Base-by-base conservation (phyloP, 2,888 invertebrate genomes). In the Heliconius hortense region DNA sequence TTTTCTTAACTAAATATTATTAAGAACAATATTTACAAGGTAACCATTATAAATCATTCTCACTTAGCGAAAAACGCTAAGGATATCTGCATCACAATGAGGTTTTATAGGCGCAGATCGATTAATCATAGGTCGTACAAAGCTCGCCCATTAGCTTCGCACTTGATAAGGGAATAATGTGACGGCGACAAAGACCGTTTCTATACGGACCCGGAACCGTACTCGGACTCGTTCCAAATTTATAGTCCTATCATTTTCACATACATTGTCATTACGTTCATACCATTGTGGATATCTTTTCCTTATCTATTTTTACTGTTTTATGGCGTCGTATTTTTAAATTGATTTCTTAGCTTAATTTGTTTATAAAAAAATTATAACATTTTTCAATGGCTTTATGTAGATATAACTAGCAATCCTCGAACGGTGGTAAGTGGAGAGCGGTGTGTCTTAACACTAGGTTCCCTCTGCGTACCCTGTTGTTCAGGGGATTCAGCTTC, bases 121-220 rank as follows among this genome's bases (percentile, higher is more conserved):
- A 94, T 93, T 93, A 93, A 94, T 94, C 93, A 93, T 93, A 90
- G 80, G 82, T 88, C 82, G 88, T 88, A 93, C 92, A 93, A 93
- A 89, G 93, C 90, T 89, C 82, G 89, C 90, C 92, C 93, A 93
- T 94, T 94, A 93, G 92, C 92, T 92, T 92, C 88, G 87, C 88
- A 90, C 89, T 92, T 92, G 92, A 93, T 93, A 92, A 92, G 90
- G 91, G 93, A 90, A 92, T 92, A 92, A 91, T 90, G 88, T 88
- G 88, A 87, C 86, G 86, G 85, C 89, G 87, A 93, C 92, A 93
- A 93, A 90, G 85, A 89, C 81, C 84, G 83, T 82, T 85, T 83
- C 88, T 88, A 87, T 90, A 90, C 80, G 77, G 72, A 78, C 76
- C 80, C 77, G 78, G 79, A 80, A 77, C 77, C 79, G 78, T 74